phyloP scores from a whole-genome alignment of 2,113 vertebrate genomes.

The Oncorhynchus tshawytscha region DNA sequence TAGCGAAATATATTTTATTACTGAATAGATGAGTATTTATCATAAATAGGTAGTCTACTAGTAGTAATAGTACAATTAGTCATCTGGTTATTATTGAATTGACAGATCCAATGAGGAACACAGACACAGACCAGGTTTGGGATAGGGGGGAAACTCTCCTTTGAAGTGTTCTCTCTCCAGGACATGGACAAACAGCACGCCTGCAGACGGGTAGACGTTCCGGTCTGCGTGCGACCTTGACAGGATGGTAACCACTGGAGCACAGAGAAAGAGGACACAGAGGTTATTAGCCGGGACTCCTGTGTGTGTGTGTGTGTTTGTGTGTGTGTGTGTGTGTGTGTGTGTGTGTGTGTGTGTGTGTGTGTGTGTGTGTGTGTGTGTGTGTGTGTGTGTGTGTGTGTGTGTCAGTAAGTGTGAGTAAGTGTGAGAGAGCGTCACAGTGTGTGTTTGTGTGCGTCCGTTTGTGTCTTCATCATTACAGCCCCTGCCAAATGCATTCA shows the following conservation, averaged over 20 bases:
- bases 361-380: too few relatives aligned
- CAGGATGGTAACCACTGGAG: slow-evolving; percentile 90
- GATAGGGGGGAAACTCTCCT: slow-evolving; percentile 95
- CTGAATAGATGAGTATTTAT: background rate
- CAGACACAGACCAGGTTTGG: slow-evolving; percentile 82
- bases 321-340: background rate
- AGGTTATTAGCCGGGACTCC: slow-evolving; percentile 17
- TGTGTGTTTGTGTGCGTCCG: background rate
- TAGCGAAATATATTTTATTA: background rate
- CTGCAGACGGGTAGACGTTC: slow-evolving; percentile 94
- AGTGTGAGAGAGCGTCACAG: background rate
- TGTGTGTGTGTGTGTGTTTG: too few relatives aligned
- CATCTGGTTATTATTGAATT: background rate
- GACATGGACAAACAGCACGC: slow-evolving; percentile 97
- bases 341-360: background rate
- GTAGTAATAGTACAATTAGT: background rate
- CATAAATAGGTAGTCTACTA: background rate
- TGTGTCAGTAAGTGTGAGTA: too few relatives aligned
- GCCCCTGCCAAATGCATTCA: background rate
- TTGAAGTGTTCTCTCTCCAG: slow-evolving; percentile 98
- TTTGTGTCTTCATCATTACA: slow-evolving; percentile 2
- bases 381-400: too few relatives aligned
- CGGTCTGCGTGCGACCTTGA: slow-evolving; percentile 90
- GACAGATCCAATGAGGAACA: slow-evolving; percentile 10
- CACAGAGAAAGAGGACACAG: slow-evolving; percentile 46